phyloP scores from a whole-genome alignment of 1,140 invertebrate genomes.

The Globodera ellingtonae region DNA sequence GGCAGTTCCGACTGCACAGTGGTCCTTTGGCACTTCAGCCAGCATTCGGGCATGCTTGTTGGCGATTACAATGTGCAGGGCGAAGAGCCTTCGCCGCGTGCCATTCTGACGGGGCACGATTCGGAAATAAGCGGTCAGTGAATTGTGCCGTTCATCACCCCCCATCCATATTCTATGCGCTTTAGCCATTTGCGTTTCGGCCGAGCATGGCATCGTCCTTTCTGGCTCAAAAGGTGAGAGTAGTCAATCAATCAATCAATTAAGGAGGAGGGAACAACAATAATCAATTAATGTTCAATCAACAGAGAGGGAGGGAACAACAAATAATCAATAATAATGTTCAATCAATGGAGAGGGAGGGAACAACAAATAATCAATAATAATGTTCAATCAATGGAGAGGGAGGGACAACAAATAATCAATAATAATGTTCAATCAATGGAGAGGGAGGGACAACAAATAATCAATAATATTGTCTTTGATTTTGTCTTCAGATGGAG shows the following conservation, averaged over 20 bases:
- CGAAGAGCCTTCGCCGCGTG: conserved; percentile 86
- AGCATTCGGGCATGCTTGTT: conserved; percentile 86
- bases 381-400: not conserved
- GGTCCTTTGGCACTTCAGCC: conserved; percentile 96
- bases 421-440: not conserved
- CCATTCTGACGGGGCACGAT: conserved; percentile 94
- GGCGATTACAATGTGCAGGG: conserved; percentile 75
- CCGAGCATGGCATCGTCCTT: conserved; percentile 94
- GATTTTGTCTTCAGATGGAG: conserved; percentile 75
- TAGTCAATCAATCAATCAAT: not conserved
- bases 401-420: not conserved
- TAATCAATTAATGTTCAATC: not conserved
- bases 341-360: not conserved
- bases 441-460: not conserved
- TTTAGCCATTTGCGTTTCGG: conserved; percentile 85
- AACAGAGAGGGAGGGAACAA: not conserved
- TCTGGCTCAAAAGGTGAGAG: conserved; percentile 74
- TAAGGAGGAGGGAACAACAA: not conserved
- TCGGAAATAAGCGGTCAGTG: conserved; percentile 77
- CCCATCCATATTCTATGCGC: not conserved
- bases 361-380: not conserved
- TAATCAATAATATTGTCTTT: not conserved
- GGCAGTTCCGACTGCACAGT: conserved; percentile 97
- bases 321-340: not conserved
- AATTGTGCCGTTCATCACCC: conserved; percentile 2